Conservation (phyloP, 2,797 vertebrate species). For the Acipenser transmontanus region DNA sequence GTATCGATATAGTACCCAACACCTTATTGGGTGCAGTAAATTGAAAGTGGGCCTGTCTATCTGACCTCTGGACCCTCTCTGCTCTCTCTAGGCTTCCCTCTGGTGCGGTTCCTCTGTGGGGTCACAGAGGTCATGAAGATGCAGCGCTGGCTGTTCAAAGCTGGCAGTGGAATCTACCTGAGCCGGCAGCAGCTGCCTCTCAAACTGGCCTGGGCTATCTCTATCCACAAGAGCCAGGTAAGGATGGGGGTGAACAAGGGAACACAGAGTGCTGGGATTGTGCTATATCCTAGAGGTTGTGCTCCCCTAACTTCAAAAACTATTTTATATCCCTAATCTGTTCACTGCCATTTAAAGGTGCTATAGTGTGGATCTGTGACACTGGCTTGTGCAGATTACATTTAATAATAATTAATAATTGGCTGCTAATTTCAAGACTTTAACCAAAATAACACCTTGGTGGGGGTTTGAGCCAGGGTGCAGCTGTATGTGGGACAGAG, state of each 20-base stretch:
- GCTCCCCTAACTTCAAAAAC: too few relatives aligned
- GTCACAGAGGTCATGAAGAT: conserved; percentile 69
- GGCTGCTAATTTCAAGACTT: too few relatives aligned
- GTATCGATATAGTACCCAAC: too few relatives aligned
- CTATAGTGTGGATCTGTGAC: too few relatives aligned
- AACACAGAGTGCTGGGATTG: too few relatives aligned
- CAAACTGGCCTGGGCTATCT: conserved; percentile 94
- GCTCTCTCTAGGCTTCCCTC: conserved; percentile 65
- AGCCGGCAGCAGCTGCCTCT: conserved; percentile 87
- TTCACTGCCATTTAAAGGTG: too few relatives aligned
- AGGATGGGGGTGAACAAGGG: conserved; percentile 6
- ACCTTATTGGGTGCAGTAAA: too few relatives aligned
- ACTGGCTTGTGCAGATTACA: too few relatives aligned
- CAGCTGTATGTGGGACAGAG: not conserved
- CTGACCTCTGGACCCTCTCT: conserved; percentile 2
- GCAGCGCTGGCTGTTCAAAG: conserved; percentile 83
- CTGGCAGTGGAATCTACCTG: conserved; percentile 64
- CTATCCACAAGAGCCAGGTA: conserved; percentile 97
- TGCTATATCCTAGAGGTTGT: too few relatives aligned
- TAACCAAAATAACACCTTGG: not conserved
- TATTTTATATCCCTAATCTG: too few relatives aligned
- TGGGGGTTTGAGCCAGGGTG: not conserved
- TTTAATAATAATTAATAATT: too few relatives aligned
- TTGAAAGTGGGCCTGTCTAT: not conserved
- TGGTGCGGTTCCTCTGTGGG: conserved; percentile 82